A percentile compares a stretch with the other conserved stretches of the same genome.
These are phyloP conservation scores for Beroe forskalii DNA, from an alignment of 37 sponge, comb jelly and placozoan species.

Conservation along the genomic window DNA sequence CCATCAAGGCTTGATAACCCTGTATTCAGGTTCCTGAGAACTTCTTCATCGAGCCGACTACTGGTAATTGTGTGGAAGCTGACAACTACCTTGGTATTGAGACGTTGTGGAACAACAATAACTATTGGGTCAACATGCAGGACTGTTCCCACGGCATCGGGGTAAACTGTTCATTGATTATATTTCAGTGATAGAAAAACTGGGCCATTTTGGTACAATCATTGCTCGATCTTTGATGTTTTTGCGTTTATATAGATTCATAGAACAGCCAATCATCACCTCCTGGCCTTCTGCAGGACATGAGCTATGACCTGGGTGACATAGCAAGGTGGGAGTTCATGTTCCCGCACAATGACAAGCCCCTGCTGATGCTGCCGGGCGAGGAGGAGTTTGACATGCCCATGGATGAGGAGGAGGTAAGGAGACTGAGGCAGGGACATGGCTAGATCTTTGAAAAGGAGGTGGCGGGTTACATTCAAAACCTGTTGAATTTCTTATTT, in stretches of 20 bases:
- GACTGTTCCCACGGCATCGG: constrained; percentile 86
- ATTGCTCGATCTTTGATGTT: too few species aligned
- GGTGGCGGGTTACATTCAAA: too few species aligned
- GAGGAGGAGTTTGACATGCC: constrained; percentile 68
- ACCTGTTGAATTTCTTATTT: too few species aligned
- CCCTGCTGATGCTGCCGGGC: constrained; percentile 77
- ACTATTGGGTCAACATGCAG: constrained; percentile 99
- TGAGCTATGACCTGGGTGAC: constrained; percentile 95
- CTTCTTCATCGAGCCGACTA: constrained; percentile 96
- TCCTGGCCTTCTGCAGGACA: constrained; percentile 48
- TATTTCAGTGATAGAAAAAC: neutral
- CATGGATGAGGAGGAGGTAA: constrained; percentile 50
- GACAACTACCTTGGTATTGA: constrained; percentile 89
- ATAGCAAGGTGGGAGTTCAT: constrained; percentile 91
- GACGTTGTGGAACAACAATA: constrained; percentile 89
- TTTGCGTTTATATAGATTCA: too few species aligned
- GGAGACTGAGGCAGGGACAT: too few species aligned
- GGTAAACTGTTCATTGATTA: too few species aligned
- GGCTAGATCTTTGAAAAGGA: too few species aligned
- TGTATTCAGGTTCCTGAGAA: constrained; percentile 68
- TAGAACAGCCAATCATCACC: too few species aligned
- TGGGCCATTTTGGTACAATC: neutral
- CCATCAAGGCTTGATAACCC: too few species aligned
- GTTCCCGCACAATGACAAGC: constrained; percentile 87
- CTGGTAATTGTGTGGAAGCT: constrained; percentile 70